Conservation (phyloP, 2,888 invertebrate species). For the Drosophila buzzatii region DNA sequence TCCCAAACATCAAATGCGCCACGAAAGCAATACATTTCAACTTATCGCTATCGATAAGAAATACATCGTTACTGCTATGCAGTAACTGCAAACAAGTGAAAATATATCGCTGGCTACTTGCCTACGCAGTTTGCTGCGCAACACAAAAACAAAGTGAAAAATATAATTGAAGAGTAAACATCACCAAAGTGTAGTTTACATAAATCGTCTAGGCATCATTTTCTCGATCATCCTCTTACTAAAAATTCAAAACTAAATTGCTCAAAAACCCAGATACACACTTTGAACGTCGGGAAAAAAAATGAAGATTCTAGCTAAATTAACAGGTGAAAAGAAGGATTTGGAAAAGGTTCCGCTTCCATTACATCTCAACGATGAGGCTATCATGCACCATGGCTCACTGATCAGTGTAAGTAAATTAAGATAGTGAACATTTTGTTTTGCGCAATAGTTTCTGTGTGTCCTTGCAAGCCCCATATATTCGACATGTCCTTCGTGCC, state of each 20-base stretch:
- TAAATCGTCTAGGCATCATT: slow-evolving; percentile 12
- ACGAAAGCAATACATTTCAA: accelerated
- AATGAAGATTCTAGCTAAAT: slow-evolving; percentile 94
- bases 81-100: neutral
- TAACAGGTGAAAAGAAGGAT: slow-evolving; percentile 89
- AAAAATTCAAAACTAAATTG: slow-evolving; percentile 40
- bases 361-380: slow-evolving; percentile 85
- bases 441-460: slow-evolving; percentile 58
- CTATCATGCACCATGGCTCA: slow-evolving; percentile 73
- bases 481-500: slow-evolving; percentile 49
- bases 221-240: slow-evolving; percentile 28
- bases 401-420: slow-evolving; percentile 74
- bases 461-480: slow-evolving; percentile 60
- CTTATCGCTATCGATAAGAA: slow-evolving; percentile 11
- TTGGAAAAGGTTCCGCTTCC: slow-evolving; percentile 88
- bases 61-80: slow-evolving; percentile 11
- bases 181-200: slow-evolving; percentile 24
- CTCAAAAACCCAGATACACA: neutral
- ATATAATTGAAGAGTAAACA: slow-evolving; percentile 59
- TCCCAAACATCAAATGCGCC: neutral
- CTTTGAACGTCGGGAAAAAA: slow-evolving; percentile 68
- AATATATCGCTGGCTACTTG: slow-evolving; percentile 27
- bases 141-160: slow-evolving; percentile 58
- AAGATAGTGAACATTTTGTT: slow-evolving; percentile 38
- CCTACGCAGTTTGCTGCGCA: slow-evolving; percentile 51